Base-by-base conservation (phyloP, 1,140 invertebrate genomes). In the Drosophila funebris region DNA sequence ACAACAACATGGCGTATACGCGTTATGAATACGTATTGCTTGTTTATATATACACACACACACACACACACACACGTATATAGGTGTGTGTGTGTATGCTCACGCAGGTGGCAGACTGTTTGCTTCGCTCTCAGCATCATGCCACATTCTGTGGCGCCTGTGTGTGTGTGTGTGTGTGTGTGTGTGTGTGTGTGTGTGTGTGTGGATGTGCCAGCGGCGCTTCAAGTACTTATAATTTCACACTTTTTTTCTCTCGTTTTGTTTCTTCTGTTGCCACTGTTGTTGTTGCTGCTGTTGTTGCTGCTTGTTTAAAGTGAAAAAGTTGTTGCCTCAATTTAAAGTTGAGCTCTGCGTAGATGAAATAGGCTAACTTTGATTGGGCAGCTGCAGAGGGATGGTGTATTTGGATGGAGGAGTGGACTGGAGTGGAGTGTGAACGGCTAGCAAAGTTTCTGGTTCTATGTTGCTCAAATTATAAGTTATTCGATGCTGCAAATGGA, bases 1-100 rank as follows among this genome's bases (percentile, higher is more conserved):
- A 85, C 81, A 85, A 85, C 81, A 85, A 85, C 81, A 85, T 85
- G 81, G 81, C 81, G 81, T 85, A 85, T 85, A 85, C 81, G 81
- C 81, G 81, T 85, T 85, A 85, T 85, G 81, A 85, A 85, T 85
- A 85, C 77, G 81, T 83, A 85, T 85, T 85, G 77, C 81, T 85
- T 85, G 77, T 85, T 85, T 85, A 80, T 68, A 67, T 14, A 56
- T 24, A 44, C 24, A 13, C 3, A 13, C 33, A 37, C 13, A 37
- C 9, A 9, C 33, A 9, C 33, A 22, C 5, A 14, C 24, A n/a
- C 43, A 20, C 20, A 7, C 33, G n/a, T 27, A 27, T 24, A 27
- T 13, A 11, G 9, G 7, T 27, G 24, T 54, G n/a, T 31, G 14
- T 41, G 14, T 61, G 43, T 37, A 7, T 39, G 4, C 48, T 16